phyloP scores from a whole-genome alignment of 2,888 invertebrate genomes.

The Tethea ocularis region DNA sequence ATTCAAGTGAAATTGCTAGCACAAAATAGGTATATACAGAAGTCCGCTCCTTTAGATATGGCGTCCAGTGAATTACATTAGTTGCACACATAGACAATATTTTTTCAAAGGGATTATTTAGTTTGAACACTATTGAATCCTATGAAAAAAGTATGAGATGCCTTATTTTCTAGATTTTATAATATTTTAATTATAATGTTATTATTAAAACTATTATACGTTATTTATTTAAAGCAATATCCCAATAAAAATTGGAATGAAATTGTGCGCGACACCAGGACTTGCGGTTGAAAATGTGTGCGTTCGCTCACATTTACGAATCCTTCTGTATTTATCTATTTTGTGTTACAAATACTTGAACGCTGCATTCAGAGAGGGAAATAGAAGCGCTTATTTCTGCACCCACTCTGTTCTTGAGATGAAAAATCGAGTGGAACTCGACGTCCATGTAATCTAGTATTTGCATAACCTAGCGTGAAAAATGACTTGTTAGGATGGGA shows the following conservation, averaged over 20 bases:
- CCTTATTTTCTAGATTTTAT: too few species aligned
- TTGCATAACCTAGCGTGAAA: conserved; percentile 8
- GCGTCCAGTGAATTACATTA: background rate
- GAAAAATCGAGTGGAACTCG: conserved; percentile 16
- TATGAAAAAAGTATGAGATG: too few species aligned
- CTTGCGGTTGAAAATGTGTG: background rate
- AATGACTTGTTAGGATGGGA: conserved; percentile 1
- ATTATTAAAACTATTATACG: too few species aligned
- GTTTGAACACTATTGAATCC: too few species aligned
- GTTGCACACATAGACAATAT: background rate
- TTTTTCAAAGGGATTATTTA: too few species aligned
- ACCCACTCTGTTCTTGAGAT: conserved; percentile 21
- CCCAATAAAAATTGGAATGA: too few species aligned
- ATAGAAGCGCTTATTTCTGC: conserved; percentile 28
- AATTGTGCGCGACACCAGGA: too few species aligned
- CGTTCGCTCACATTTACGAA: background rate
- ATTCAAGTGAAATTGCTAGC: conserved; percentile 24
- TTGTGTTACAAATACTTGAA: conserved; percentile 32
- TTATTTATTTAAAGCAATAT: too few species aligned
- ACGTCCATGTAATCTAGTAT: background rate
- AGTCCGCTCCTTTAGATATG: background rate
- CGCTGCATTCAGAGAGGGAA: conserved; percentile 30
- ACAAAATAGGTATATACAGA: background rate
- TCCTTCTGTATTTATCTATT: background rate
- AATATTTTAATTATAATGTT: too few species aligned